Base-by-base conservation (phyloP, 2,797 vertebrate species). In the Lycodopsis pacificus region DNA sequence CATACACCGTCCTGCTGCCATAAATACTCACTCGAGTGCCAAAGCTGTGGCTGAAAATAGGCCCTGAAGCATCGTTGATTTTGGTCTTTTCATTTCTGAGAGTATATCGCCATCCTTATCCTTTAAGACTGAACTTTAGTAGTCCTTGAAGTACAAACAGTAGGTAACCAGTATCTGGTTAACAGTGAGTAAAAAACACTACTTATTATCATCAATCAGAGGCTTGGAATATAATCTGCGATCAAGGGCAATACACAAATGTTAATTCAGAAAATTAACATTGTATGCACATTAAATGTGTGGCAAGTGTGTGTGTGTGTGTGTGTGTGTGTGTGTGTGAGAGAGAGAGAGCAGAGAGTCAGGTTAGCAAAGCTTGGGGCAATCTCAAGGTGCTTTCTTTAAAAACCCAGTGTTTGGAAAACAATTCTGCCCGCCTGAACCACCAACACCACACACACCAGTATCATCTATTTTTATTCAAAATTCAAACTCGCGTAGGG, bases 21-120 rank as follows among this genome's bases (percentile, higher is more conserved):
- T 51, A 70, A 74, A 77, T 61, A 82, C 68, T 65, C 34, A 20
- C 49, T 38, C 1, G 5, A 61, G 51, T 34, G n/a, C 59, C 36
- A 54, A 49, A 40, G 32, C 57, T 68, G 27, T 36, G 48, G 38
- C 67, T 65, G 56, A 76, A 76, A 84, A 69, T 69, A 65, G 15
- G 25, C 20, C 7, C 30, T 57, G 1, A 57, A 30, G 54, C 54
- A 14, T 32, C 4, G 27, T 32, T 32, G 54, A 57, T 57, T 57
- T 32, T 9, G 54, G 27, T 57, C 27, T 57, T 57, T 57, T 10
- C 54, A 56, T 57, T 57, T 30, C 54, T 32, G 15, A 57, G 14
- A 57, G 27, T 32, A 32, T 17, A 57, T 32, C 14, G 14, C 27
- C 15, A 57, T 9, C 14, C 27, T 57, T 17, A 32, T 57, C 27